phyloP scores from a whole-genome alignment of 2,888 invertebrate species.

The Reticulitermes lucifugus region DNA sequence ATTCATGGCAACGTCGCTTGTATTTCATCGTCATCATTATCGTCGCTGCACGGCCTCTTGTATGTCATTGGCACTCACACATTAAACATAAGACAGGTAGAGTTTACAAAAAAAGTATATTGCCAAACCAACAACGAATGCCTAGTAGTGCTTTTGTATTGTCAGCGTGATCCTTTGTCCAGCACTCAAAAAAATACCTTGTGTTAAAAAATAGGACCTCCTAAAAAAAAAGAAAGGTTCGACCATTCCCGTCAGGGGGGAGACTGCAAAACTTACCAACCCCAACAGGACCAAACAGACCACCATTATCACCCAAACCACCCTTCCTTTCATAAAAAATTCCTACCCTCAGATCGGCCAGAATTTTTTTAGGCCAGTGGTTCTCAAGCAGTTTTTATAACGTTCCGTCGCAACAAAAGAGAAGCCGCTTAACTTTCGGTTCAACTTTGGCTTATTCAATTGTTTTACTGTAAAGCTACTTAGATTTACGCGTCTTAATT shows the following conservation, averaged over 20 bases:
- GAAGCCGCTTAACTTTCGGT: neutral
- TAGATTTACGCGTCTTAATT: no score
- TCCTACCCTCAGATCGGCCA: conserved; percentile 11
- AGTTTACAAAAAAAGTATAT: conserved; percentile 17
- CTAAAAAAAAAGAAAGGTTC: conserved; percentile 6
- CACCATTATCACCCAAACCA: conserved; percentile 34
- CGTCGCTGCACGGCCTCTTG: neutral
- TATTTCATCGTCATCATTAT: conserved; percentile 5
- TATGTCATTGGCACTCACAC: neutral
- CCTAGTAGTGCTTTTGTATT: conserved; percentile 9
- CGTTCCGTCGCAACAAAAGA: neutral
- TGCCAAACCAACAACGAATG: conserved; percentile 32
- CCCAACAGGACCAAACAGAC: conserved; percentile 26
- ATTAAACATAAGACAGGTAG: conserved; percentile 16
- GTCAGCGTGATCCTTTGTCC: conserved; percentile 32
- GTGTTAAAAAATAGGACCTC: conserved; percentile 19
- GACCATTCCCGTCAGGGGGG: neutral
- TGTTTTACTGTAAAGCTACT: no score
- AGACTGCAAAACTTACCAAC: conserved; percentile 8
- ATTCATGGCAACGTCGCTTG: conserved; percentile 26
- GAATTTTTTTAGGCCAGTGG: neutral
- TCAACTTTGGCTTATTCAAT: no score
- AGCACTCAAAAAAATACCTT: neutral
- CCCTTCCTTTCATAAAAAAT: conserved; percentile 18
- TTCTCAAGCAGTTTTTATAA: conserved; percentile 26